These are phyloP conservation scores for Hybos culiciformis DNA, from an alignment of 2,888 invertebrate genomes.

Conservation along the genomic window DNA sequence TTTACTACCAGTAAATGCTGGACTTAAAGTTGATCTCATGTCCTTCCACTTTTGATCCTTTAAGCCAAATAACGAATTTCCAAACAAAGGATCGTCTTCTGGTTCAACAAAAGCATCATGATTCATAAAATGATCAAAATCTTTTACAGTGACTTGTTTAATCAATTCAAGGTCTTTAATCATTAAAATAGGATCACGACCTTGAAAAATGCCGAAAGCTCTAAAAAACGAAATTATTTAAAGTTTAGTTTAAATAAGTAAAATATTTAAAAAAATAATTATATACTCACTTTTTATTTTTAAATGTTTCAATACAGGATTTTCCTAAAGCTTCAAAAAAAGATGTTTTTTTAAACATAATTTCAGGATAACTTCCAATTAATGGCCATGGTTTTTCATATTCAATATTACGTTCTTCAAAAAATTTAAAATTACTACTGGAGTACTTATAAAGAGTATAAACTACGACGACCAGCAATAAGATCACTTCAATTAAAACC, in stretches of 20 bases:
- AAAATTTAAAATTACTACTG: constrained; percentile 19
- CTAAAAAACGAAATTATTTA: constrained; percentile 21
- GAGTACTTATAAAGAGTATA: constrained; percentile 21
- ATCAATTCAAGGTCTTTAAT: constrained; percentile 42
- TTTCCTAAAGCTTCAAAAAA: background rate
- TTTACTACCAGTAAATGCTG: constrained; percentile 37
- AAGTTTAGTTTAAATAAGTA: background rate
- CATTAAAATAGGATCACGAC: constrained; percentile 32
- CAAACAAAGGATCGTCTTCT: constrained; percentile 38
- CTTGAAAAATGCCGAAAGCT: constrained; percentile 38
- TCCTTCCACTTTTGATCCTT: constrained; percentile 36
- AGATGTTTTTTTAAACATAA: constrained; percentile 2
- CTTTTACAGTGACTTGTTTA: constrained; percentile 41
- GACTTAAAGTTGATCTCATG: constrained; percentile 36
- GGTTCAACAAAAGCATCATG: constrained; percentile 33
- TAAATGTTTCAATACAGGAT: constrained; percentile 18
- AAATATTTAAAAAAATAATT: background rate
- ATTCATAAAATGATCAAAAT: constrained; percentile 43
- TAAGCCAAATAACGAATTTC: constrained; percentile 36
- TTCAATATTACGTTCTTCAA: constrained; percentile 20
- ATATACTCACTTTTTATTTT: background rate
- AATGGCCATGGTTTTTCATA: constrained; percentile 22
- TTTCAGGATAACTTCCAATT: constrained; percentile 17
- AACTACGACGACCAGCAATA: constrained; percentile 1
- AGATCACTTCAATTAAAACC: background rate